Percentiles rank a stretch among this genome's conserved stretches.
phyloP scores from a whole-genome alignment of 2,113 vertebrate species.

The Strix aluco region DNA sequence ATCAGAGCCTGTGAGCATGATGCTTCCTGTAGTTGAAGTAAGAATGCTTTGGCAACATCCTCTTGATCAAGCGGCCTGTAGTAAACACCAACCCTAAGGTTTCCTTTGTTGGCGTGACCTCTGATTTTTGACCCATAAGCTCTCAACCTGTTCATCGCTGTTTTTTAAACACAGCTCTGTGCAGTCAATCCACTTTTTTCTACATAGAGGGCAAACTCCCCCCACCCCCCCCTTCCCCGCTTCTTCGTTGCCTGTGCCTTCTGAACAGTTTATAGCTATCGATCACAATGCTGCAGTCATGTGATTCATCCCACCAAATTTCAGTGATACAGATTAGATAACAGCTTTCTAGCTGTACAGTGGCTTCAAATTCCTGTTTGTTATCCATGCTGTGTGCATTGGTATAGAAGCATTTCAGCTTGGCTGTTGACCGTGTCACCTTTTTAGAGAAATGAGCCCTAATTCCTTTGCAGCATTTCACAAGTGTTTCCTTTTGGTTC shows the following conservation, averaged over 20 bases:
- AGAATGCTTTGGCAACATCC: not conserved
- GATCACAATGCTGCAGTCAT: not conserved
- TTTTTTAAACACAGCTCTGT: not conserved
- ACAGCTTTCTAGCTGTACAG: not conserved
- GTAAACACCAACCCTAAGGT: not conserved
- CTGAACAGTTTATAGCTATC: not conserved
- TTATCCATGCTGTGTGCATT: not conserved
- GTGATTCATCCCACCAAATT: not conserved
- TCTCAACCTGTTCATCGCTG: accelerated
- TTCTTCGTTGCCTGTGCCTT: not conserved
- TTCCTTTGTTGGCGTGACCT: not conserved
- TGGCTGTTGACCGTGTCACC: not conserved
- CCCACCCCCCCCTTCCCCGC: accelerated
- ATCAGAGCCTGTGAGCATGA: not conserved
- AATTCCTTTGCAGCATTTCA: not conserved
- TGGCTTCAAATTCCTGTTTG: not conserved
- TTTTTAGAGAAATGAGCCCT: not conserved
- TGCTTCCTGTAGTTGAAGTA: not conserved
- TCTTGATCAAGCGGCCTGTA: not conserved
- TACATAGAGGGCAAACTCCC: not conserved
- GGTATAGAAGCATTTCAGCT: not conserved
- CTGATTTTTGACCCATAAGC: not conserved
- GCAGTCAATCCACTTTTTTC: not conserved
- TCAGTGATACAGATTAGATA: not conserved
- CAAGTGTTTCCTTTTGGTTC: not conserved